Percentiles rank a stretch among this genome's conserved stretches.
Conservation (phyloP, 2,113 vertebrate species). For the Coturnix japonica region DNA sequence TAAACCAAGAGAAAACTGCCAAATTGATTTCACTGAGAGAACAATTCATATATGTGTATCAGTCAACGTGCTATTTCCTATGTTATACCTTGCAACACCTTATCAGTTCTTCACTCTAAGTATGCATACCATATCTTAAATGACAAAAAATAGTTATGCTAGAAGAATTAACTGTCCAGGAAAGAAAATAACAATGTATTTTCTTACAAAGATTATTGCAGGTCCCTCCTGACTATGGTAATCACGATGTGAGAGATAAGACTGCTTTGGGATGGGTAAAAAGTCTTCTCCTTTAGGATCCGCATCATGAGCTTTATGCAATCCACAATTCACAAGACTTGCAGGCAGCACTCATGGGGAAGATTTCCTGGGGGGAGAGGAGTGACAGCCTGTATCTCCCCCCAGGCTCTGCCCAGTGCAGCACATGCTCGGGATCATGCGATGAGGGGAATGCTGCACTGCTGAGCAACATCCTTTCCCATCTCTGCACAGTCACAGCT, state of each 20-base stretch:
- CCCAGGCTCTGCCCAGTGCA: background rate
- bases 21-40: background rate
- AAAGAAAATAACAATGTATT: accelerated
- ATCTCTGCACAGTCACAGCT: accelerated
- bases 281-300: background rate
- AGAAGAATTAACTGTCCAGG: background rate
- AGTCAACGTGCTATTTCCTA: background rate
- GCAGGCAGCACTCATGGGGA: background rate
- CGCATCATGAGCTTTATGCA: background rate
- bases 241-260: background rate
- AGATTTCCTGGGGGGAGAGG: background rate
- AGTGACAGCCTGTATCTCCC: background rate
- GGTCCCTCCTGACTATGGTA: accelerated
- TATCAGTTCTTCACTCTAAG: background rate
- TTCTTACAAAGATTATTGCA: background rate
- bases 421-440: background rate
- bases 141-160: background rate
- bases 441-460: background rate
- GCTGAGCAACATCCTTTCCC: background rate
- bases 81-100: background rate
- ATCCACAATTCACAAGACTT: background rate
- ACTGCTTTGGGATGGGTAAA: background rate
- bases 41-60: background rate
- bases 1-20: background rate
- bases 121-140: background rate